Conservation (phyloP, 1,140 invertebrate species). For the Solenopsis invicta region DNA sequence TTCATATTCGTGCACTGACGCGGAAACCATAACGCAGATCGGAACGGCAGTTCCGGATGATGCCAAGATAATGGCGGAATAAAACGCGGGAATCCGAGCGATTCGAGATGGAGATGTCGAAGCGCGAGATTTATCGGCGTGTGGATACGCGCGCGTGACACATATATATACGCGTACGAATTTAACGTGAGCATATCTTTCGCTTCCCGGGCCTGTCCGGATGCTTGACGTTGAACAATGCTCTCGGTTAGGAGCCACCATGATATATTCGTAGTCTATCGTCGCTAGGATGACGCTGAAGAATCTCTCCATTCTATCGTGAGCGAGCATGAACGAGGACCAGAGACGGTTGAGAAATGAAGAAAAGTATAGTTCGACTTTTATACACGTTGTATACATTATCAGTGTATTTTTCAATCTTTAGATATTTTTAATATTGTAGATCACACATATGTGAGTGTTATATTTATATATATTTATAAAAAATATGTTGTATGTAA, state of each 20-base stretch:
- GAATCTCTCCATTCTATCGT: conserved; percentile 56
- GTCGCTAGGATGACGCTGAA: conserved; percentile 56
- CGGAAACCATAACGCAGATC: conserved; percentile 13
- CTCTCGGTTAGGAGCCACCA: conserved; percentile 51
- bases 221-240: conserved; percentile 69
- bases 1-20: neutral
- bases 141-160: conserved; percentile 3
- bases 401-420: neutral
- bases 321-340: neutral
- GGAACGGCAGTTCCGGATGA: conserved; percentile 44
- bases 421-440: neutral
- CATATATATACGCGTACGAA: neutral
- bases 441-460: neutral
- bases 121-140: conserved; percentile 66
- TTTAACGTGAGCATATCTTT: conserved; percentile 31
- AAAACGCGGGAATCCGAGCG: conserved; percentile 61
- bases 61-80: conserved; percentile 63
- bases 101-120: conserved; percentile 69
- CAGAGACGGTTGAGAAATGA: neutral
- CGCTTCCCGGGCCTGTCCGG: conserved; percentile 6
- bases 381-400: no score
- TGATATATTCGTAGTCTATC: conserved; percentile 65
- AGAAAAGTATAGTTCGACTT: neutral
- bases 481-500: neutral
- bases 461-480: neutral